A percentile compares a stretch with the other conserved stretches of the same genome.
Evolutionary conservation across 2,797 vertebrate species (phyloP).

Genomic region (Serranus cabrilla): DNA sequence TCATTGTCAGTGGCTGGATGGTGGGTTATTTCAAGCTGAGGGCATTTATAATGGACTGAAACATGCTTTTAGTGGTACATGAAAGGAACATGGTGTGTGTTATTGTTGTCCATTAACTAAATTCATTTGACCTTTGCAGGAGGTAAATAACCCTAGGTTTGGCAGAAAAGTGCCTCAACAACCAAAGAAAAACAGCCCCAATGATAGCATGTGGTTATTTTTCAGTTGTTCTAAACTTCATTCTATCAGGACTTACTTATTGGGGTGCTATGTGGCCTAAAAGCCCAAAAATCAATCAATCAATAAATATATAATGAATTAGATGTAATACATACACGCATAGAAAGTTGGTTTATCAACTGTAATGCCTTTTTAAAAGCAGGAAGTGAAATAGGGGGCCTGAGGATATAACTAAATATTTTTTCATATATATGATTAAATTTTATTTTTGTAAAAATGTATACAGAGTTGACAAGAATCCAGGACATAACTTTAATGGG

Average conservation of each 20-base stretch:
- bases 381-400: no score
- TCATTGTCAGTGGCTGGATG: neutral
- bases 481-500: no score
- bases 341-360: no score
- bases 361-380: no score
- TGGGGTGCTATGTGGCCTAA: neutral
- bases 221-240: neutral
- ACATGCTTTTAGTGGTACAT: conserved; percentile 14
- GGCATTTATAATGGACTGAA: conserved; percentile 16
- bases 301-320: no score
- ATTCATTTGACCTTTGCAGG: conserved; percentile 9
- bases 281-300: no score
- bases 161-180: neutral
- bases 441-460: no score
- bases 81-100: neutral
- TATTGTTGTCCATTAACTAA: conserved; percentile 12
- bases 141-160: neutral
- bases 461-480: no score
- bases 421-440: no score
- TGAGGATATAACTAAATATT: no score
- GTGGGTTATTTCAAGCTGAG: conserved; percentile 1
- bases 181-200: neutral
- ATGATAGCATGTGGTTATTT: neutral
- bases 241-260: no score
- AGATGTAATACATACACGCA: no score